Conservation (phyloP, 2,113 vertebrate species). For the Esox niger region DNA sequence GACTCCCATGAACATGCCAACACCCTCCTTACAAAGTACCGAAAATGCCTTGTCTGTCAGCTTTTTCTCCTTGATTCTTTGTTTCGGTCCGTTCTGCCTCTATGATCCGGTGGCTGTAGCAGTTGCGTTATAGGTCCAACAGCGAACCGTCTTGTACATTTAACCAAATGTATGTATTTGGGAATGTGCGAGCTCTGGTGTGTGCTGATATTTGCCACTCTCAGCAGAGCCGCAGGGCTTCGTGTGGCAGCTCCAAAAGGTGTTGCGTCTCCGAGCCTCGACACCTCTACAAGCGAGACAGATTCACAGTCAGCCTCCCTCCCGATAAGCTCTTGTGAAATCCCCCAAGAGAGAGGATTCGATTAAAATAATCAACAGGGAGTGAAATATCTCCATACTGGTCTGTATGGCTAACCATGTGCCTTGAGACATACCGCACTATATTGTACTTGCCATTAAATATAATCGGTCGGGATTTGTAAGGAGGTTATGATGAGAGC, state of each 20-base stretch:
- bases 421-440: constrained; percentile 2
- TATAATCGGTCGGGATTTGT: constrained; percentile 1
- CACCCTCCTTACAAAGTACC: background rate
- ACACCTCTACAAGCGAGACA: constrained; percentile 50
- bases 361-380: constrained; percentile 62
- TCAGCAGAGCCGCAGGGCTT: constrained; percentile 52
- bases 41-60: constrained; percentile 20
- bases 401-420: constrained; percentile 3
- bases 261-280: constrained; percentile 53
- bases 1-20: too few species aligned
- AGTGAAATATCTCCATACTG: constrained; percentile 46
- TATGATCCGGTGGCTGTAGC: constrained; percentile 25
- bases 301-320: constrained; percentile 52
- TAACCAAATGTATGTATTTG: constrained; percentile 54
- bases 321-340: constrained; percentile 62
- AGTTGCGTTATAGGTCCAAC: constrained; percentile 48
- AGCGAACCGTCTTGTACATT: constrained; percentile 53
- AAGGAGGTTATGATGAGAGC: background rate
- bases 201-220: constrained; percentile 58
- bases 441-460: background rate
- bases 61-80: constrained; percentile 40
- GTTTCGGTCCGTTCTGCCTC: constrained; percentile 32
- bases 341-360: constrained; percentile 41
- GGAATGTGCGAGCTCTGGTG: constrained; percentile 46
- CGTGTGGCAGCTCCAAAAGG: constrained; percentile 48